Conservation (phyloP, 2,797 vertebrate species). For the Danio jaintianensis region DNA sequence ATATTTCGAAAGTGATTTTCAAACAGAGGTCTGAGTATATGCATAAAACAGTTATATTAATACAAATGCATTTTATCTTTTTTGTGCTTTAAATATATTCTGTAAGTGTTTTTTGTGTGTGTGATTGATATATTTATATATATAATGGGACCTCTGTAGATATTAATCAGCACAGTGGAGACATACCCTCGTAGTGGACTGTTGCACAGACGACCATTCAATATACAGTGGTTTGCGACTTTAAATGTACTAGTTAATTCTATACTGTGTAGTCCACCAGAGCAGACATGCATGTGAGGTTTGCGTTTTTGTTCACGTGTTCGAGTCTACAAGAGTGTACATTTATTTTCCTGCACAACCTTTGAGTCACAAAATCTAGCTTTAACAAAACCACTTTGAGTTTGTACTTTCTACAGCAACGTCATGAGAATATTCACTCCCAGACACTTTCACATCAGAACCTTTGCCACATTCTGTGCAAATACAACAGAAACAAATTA, state of each 20-base stretch:
- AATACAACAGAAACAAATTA: constrained; percentile 60
- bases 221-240: constrained; percentile 70
- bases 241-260: constrained; percentile 66
- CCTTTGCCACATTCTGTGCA: constrained; percentile 77
- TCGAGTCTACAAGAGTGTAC: constrained; percentile 49
- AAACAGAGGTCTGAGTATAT: constrained; percentile 46
- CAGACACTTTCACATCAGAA: constrained; percentile 65
- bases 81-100: constrained; percentile 50
- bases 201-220: constrained; percentile 45
- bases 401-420: constrained; percentile 67
- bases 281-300: constrained; percentile 65
- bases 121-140: constrained; percentile 24
- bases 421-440: constrained; percentile 66
- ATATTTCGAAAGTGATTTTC: constrained; percentile 31
- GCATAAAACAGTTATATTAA: constrained; percentile 29
- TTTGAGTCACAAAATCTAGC: constrained; percentile 69
- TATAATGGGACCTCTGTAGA: constrained; percentile 47
- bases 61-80: constrained; percentile 33
- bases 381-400: constrained; percentile 56
- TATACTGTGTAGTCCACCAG: constrained; percentile 59
- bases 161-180: constrained; percentile 54
- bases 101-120: constrained; percentile 25
- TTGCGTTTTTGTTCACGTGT: constrained; percentile 66
- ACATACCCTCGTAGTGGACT: constrained; percentile 54
- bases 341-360: constrained; percentile 68